phyloP scores from a whole-genome alignment of 2,797 vertebrate species.

The Chelon labrosus region DNA sequence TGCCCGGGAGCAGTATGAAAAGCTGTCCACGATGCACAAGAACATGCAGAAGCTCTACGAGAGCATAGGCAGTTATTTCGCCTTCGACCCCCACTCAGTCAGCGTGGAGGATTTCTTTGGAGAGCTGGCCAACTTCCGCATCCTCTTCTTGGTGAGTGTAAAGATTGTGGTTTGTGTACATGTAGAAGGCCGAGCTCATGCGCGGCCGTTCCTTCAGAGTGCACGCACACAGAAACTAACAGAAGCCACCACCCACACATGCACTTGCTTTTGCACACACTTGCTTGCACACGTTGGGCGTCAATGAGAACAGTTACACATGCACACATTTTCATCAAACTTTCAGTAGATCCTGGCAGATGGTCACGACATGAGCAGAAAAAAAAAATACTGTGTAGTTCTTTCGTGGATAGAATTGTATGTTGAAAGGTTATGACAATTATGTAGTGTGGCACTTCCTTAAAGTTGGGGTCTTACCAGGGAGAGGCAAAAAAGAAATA shows the following conservation, averaged over 20 bases:
- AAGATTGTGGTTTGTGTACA: constrained; percentile 1
- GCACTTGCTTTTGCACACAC: constrained; percentile 10
- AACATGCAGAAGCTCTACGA: constrained; percentile 97
- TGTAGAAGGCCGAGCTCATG: constrained; percentile 42
- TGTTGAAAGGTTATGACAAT: not conserved
- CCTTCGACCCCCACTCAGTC: constrained; percentile 92
- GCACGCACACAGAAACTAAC: not conserved
- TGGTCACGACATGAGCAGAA: constrained; percentile 13
- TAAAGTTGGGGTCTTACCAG: not conserved
- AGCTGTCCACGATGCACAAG: constrained; percentile 95
- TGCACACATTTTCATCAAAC: constrained; percentile 13
- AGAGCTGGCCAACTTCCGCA: constrained; percentile 92
- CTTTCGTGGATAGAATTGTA: constrained; percentile 5
- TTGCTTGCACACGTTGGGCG: constrained; percentile 24
- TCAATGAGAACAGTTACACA: constrained; percentile 27
- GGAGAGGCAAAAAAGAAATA: not conserved
- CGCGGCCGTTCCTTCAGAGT: constrained; percentile 13
- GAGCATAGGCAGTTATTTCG: constrained; percentile 92
- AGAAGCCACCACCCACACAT: constrained; percentile 38
- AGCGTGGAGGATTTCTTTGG: constrained; percentile 96
- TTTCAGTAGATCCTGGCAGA: constrained; percentile 24
- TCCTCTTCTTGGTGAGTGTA: constrained; percentile 93
- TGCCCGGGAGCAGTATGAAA: constrained; percentile 94
- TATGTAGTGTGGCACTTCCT: not conserved
- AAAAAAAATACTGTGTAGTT: constrained; percentile 1